These are phyloP conservation scores for Phrynocephalus vlangalii DNA, from an alignment of 2,797 vertebrate genomes.

Conservation along the genomic window DNA sequence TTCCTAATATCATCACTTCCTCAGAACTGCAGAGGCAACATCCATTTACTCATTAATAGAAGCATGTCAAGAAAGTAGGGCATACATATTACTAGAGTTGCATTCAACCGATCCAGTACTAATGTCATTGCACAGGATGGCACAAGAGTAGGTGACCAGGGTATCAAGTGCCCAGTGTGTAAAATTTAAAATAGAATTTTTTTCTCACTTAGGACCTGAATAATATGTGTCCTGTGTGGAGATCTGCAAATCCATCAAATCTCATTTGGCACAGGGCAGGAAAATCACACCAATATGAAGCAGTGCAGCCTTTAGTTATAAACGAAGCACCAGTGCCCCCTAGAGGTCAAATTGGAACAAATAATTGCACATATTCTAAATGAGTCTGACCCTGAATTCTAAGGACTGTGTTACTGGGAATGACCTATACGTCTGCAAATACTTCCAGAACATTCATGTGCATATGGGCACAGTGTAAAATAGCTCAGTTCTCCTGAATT, in stretches of 20 bases:
- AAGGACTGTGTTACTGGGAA: background rate
- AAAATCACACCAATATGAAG: too few species aligned
- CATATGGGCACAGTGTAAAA: background rate
- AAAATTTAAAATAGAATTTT: conserved; percentile 11
- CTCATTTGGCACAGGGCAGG: background rate
- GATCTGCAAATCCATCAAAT: conserved; percentile 6
- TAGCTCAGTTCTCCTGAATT: background rate
- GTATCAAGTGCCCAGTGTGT: background rate
- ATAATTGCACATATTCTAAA: background rate
- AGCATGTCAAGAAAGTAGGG: background rate
- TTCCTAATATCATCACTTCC: background rate
- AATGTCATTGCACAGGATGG: background rate
- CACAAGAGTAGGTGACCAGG: background rate
- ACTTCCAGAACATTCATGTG: background rate
- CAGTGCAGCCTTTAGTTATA: background rate
- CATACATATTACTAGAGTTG: background rate
- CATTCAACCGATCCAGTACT: background rate
- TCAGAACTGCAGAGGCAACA: background rate
- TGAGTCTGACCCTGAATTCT: background rate
- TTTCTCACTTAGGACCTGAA: background rate
- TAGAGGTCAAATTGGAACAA: conserved; percentile 56
- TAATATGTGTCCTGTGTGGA: background rate
- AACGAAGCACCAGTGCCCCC: conserved; percentile 62
- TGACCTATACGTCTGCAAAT: background rate
- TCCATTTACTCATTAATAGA: background rate